These are phyloP conservation scores for Pangasius sanitwongsei DNA, from an alignment of 2,797 vertebrate genomes.

Conservation along the genomic window DNA sequence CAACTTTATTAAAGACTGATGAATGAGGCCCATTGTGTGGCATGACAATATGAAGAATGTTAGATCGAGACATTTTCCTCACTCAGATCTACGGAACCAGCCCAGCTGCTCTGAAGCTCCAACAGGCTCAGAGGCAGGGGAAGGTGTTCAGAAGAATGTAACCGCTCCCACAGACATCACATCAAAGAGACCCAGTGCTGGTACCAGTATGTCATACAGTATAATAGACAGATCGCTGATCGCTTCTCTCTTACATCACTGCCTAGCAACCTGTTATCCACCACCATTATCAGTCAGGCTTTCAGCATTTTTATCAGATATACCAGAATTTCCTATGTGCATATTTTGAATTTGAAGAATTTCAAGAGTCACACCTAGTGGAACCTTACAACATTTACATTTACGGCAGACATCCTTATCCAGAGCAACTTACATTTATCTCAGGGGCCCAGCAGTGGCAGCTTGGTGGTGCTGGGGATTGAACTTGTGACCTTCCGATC, in stretches of 20 bases:
- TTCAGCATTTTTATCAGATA: background rate
- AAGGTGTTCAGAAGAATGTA: background rate
- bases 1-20: background rate
- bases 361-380: background rate
- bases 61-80: background rate
- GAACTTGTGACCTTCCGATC: no score
- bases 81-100: slow-evolving; percentile 15
- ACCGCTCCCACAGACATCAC: background rate
- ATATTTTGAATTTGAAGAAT: background rate
- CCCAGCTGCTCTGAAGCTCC: background rate
- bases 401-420: no score
- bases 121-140: background rate
- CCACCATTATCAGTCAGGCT: background rate
- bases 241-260: background rate
- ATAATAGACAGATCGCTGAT: background rate
- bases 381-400: background rate
- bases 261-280: background rate
- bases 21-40: background rate
- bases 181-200: background rate
- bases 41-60: background rate
- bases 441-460: no score
- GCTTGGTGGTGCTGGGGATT: no score
- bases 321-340: background rate
- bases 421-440: no score
- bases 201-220: background rate